Evolutionary conservation across 2,113 vertebrate genomes (phyloP), one percentile per base, ranked within the genome.

Genomic region (Scomber colias): DNA sequence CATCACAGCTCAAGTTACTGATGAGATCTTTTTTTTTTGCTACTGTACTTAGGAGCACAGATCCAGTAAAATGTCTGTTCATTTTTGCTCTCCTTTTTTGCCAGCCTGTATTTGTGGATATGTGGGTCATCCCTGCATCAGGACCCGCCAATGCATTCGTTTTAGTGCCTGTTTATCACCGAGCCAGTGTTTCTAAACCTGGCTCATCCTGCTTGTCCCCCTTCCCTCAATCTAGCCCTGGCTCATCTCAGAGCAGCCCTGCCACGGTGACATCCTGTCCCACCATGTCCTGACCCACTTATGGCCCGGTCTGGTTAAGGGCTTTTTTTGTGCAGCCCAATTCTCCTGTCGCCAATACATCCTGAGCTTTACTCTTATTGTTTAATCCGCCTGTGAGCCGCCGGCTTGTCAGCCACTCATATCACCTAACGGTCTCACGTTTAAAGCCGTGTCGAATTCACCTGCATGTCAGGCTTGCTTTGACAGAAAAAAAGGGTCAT

Each of bases 211-310:
- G 30, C 66, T 27, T 72, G 55, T 70, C 78, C 71, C 46, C 51
- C 30, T 50, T 79, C 30, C 54, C 45, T 56, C 17, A 31, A 75
- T 68, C 51, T 65, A 11, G 70, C 63, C 67, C 67, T 63, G 48
- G 59, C 73, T 83, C 19, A 59, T 27, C 24, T 27, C 24, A 27
- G 24, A 27, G 24, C 24, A 27, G 24, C 24, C 24, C 24, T 27
- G 24, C 24, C 24, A 27, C 2, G 24, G 24, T 27, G 24, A 27
- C 2, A 19, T 81, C 55, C 79, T 71, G 74, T 82, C 73, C 71
- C 59, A 35, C 57, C 65, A 44, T 76, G 69, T 84, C 63, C 87
- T 92, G 93, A 91, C 90, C 91, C 87, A 92, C 75, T 90, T 93
- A 27, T 5, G 12, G 27, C 14, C 78, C 50, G 51, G 45, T 88